Percentiles rank a stretch among this genome's conserved stretches.
These are phyloP conservation scores for Rhynchonycteris naso DNA, from an alignment of 2,797 vertebrate genomes.

Conservation along the genomic window DNA sequence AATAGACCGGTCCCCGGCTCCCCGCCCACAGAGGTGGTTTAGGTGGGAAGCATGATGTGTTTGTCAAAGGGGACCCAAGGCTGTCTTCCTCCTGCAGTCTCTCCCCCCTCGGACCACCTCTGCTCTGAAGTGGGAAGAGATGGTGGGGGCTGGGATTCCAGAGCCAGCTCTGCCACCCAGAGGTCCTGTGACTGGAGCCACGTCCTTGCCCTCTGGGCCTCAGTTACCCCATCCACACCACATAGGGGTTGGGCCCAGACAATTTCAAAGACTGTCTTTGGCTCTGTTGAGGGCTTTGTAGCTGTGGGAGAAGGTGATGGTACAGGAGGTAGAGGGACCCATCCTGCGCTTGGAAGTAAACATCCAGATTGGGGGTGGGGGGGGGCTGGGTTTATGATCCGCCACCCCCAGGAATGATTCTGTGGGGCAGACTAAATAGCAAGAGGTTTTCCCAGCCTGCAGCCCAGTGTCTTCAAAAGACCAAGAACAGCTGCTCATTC, in stretches of 20 bases:
- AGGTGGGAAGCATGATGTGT: conserved; percentile 84
- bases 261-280: not conserved
- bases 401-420: not conserved
- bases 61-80: conserved; percentile 78
- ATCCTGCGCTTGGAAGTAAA: not conserved
- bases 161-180: not conserved
- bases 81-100: not conserved
- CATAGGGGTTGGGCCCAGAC: not conserved
- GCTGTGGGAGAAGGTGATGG: not conserved
- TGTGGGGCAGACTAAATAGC: not conserved
- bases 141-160: not conserved
- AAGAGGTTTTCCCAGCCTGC: not conserved
- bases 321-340: not conserved
- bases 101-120: not conserved
- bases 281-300: not conserved
- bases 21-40: conserved; percentile 79
- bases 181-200: not conserved
- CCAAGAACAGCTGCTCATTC: not conserved
- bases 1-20: conserved; percentile 76
- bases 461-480: not conserved
- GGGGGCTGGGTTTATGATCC: not conserved
- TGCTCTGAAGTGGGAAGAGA: not conserved
- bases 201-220: not conserved
- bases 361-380: not conserved
- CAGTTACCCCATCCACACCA: not conserved